phyloP scores from a whole-genome alignment of 2,113 vertebrate genomes.

The Passer domesticus region DNA sequence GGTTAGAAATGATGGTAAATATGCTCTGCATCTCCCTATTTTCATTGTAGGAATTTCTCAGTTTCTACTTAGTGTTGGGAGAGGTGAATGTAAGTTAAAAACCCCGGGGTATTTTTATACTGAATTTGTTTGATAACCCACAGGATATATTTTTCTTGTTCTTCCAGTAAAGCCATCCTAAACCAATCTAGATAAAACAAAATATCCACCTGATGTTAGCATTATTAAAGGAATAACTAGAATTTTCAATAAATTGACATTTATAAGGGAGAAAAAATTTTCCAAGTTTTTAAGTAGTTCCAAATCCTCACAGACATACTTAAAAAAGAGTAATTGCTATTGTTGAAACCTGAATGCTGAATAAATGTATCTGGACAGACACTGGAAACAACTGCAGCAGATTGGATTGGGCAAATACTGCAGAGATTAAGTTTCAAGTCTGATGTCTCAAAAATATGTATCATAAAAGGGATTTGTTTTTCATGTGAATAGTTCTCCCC shows the following conservation, averaged over 20 bases:
- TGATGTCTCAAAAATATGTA: not conserved
- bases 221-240: not conserved
- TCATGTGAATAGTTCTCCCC: not conserved
- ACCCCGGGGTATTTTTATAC: rapidly evolving
- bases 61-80: not conserved
- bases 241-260: not conserved
- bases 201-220: not conserved
- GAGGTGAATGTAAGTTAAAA: not conserved
- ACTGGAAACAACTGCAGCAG: not conserved
- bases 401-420: not conserved
- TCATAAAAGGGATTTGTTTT: not conserved
- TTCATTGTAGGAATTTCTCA: not conserved
- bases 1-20: not conserved
- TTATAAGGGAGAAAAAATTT: not conserved
- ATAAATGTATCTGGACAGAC: not conserved
- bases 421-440: not conserved
- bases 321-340: not conserved
- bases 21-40: not conserved
- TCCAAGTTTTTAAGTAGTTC: not conserved
- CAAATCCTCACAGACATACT: not conserved
- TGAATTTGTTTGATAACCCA: not conserved
- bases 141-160: not conserved
- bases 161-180: not conserved
- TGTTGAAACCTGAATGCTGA: not conserved
- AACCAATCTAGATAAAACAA: not conserved